Evolutionary conservation across 2,797 vertebrate genomes (phyloP).

Genomic region (Anableps anableps): DNA sequence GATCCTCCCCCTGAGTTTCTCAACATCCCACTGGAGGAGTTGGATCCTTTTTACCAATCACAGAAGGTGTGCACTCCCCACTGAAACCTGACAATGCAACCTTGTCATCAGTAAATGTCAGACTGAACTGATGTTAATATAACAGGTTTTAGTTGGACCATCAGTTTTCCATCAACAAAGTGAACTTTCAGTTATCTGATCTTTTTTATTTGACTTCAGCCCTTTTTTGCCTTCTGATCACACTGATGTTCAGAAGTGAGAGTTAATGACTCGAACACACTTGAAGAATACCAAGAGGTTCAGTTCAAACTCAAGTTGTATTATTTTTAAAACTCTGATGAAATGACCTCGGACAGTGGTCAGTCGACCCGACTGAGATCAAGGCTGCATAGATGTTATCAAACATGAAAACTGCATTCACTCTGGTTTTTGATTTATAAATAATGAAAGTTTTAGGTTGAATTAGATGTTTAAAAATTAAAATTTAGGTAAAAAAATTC

Average conservation of each 20-base stretch:
- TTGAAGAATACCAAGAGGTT: neutral
- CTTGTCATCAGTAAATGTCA: neutral
- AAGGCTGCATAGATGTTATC: neutral
- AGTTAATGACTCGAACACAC: neutral
- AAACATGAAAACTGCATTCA: neutral
- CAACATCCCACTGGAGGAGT: constrained; percentile 89
- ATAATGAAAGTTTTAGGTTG: neutral
- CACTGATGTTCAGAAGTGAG: neutral
- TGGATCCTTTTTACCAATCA: constrained; percentile 92
- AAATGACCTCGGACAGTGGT: neutral
- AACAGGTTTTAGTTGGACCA: neutral
- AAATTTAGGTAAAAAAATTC: neutral
- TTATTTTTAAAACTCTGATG: neutral
- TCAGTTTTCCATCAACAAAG: neutral
- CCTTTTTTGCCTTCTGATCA: neutral
- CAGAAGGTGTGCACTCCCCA: constrained; percentile 83
- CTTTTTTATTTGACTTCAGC: neutral
- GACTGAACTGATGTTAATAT: neutral
- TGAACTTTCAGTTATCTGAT: neutral
- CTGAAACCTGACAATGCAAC: neutral
- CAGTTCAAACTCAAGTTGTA: neutral
- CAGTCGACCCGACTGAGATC: neutral
- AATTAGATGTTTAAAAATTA: neutral
- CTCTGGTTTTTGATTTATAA: neutral
- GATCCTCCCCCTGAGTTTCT: constrained; percentile 86